Evolutionary conservation across 2,888 invertebrate genomes (phyloP), one percentile per base, ranked within the genome.

Genomic region (Zonitis immaculata): DNA sequence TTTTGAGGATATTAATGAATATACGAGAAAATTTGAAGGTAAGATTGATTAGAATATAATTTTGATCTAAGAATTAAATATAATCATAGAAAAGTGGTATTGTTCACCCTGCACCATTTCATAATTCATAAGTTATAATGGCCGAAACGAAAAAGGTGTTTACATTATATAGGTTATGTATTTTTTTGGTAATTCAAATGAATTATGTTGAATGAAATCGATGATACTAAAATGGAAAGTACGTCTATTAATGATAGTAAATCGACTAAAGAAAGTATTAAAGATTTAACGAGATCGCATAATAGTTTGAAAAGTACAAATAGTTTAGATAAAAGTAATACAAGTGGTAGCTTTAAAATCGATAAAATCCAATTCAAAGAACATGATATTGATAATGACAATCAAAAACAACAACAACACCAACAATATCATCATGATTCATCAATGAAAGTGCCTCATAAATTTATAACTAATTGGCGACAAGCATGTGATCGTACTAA

Each of bases 401-500:
- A 69, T 70, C 69, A 66, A 58, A 66, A 68, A 60, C 25, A 18
- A 22, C 49, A 68, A 59, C n/a, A 14, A 20, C 46, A 35, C 8
- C 35, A 22, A 8, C 49, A 35, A 7, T 16, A 32, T 11, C 66
- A 67, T 54, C 57, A 64, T 28, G 74, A 74, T 61, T 66, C 72
- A 63, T 79, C 82, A 51, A 78, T 82, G 28, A 84, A 84, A 65
- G 83, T 86, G 55, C 86, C 86, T 4, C 78, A 84, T 47, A 87
- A 87, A 70, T 85, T 87, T 70, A 86, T 88, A 70, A 80, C 84
- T 6, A 87, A 87, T 67, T 88, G 87, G 87, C 80, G 81, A 61
- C 84, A 85, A 64, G 88, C 87, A 66, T 88, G 88, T 74, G 88
- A 87, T 72, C 83, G 85, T 69, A 88, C 88, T 22, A 85, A 84